Base-by-base conservation (phyloP, 2,888 invertebrate genomes). In the Dastarcus helophoroides region DNA sequence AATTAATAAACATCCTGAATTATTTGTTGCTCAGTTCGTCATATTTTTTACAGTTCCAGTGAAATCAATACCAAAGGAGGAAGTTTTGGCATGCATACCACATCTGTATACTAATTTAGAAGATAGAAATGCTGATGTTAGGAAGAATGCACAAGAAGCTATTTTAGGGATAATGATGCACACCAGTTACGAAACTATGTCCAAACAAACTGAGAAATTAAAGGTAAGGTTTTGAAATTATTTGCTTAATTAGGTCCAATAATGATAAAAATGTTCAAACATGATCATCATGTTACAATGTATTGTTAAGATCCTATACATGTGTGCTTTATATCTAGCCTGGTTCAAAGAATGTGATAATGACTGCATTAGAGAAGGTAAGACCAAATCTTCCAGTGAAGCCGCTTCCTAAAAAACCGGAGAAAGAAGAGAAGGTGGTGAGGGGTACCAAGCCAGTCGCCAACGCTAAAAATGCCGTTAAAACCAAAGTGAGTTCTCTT, bases 131-230 rank as follows among this genome's bases (percentile, higher is more conserved):
- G 82, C 77, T 0, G 93, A 93, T 43, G 93, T 95, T 3, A 70
- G 94, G 7, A 90, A 89, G 55, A 85, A 82, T 49, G 81, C 91
- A 2, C 79, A 80, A 31, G 93, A 93, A 53, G 85, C 89, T 22
- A 77, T 93, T 19, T 63, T 91, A 23, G 91, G 91, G 3, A 76
- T 90, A 47, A 94, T 94, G 93, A 76, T 91, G 40, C 93, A 93
- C 55, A 65, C 89, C 4, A 86, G 93, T 2, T 91, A 79, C 49
- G 84, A 84, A 29, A 48, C 68, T 6, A 83, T 89, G 80, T 64
- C 69, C 32, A 77, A 79, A 41, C 79, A 78, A 37, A 68, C 79
- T 1, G 79, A 80, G 38, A 86, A 84, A 54, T 57, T 88, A 3
- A 86, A 88, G 73, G 81, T 81, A 51, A 32, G 38, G 21, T 23